A percentile compares a stretch with the other conserved stretches of the same genome.
Conservation (phyloP, 2,113 vertebrate species). For the Oceanodroma tethys region DNA sequence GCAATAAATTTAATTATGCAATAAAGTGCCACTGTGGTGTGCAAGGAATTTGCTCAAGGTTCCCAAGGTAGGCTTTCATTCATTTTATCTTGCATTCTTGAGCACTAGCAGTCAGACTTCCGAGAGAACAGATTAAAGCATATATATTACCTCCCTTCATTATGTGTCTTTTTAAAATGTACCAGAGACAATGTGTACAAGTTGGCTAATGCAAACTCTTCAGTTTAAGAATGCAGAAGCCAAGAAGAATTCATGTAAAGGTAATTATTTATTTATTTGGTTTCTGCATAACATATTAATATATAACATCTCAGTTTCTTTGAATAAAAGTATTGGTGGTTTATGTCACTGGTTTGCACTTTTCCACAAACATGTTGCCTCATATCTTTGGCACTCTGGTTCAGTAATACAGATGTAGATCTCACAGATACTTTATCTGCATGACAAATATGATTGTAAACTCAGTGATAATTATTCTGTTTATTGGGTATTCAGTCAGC, state of each 20-base stretch:
- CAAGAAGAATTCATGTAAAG: slow-evolving; percentile 33
- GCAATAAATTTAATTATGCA: slow-evolving; percentile 72
- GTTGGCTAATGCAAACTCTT: slow-evolving; percentile 35
- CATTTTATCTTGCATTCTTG: slow-evolving; percentile 59
- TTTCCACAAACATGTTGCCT: not conserved
- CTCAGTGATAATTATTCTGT: not conserved
- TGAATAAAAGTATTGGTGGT: not conserved
- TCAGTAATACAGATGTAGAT: not conserved
- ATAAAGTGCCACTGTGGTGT: slow-evolving; percentile 49
- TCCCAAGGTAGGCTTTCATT: slow-evolving; percentile 15
- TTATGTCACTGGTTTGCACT: not conserved
- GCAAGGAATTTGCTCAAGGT: slow-evolving; percentile 62
- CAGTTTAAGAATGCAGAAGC: slow-evolving; percentile 47
- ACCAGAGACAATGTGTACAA: not conserved
- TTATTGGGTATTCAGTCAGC: not conserved
- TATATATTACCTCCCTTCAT: slow-evolving; percentile 1
- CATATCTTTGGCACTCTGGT: not conserved
- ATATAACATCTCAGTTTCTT: not conserved
- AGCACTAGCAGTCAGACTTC: slow-evolving; percentile 49
- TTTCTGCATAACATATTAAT: slow-evolving; percentile 20
- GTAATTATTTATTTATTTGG: not conserved
- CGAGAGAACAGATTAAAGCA: slow-evolving; percentile 40
- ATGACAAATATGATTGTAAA: not conserved
- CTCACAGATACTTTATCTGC: not conserved
- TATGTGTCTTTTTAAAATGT: not conserved